Evolutionary conservation across 2,888 invertebrate genomes (phyloP), one percentile per base, ranked within the genome.

Genomic region (Sphinx pinastri): DNA sequence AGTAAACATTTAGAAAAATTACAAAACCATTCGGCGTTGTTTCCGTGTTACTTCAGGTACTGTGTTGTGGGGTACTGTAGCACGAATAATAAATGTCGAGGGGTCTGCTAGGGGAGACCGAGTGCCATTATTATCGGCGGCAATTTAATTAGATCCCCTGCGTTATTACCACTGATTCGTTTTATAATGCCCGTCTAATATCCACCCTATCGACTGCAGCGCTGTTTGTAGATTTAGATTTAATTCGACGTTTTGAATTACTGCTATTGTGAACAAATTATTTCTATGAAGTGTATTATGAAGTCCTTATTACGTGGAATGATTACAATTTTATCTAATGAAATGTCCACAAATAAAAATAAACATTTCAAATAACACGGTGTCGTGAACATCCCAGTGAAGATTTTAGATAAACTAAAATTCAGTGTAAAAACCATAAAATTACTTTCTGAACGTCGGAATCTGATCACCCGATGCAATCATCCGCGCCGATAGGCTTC

Each of bases 71-170:
- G 81, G 84, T 82, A 82, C 82, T 86, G 85, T 85, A 82, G 84
- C 86, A 86, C 84, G 88, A 92, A 92, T 92, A 92, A 93, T 91
- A 89, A 90, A 92, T 91, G 90, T 87, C 82, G 89, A 92, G 92
- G 93, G 92, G 88, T 85, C 89, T 87, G 85, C 82, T 74, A 87
- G 90, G 93, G 91, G 92, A 82, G 85, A 78, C 84, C 83, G 85
- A 87, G 86, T 88, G 88, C 92, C 91, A 91, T 93, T 93, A 93
- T 94, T 92, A 93, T 91, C 86, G 91, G 92, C 87, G 88, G 91
- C 93, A 92, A 93, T 94, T 94, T 93, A 94, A 94, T 94, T 94
- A 93, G 91, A 93, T 89, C 90, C 93, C 92, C 91, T 87, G 83
- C 88, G 86, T 88, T 92, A 93, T 90, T 92, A 91, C 92, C 89